Evolutionary conservation across 2,888 invertebrate genomes (phyloP).

Genomic region (Leucoptera coffeella): DNA sequence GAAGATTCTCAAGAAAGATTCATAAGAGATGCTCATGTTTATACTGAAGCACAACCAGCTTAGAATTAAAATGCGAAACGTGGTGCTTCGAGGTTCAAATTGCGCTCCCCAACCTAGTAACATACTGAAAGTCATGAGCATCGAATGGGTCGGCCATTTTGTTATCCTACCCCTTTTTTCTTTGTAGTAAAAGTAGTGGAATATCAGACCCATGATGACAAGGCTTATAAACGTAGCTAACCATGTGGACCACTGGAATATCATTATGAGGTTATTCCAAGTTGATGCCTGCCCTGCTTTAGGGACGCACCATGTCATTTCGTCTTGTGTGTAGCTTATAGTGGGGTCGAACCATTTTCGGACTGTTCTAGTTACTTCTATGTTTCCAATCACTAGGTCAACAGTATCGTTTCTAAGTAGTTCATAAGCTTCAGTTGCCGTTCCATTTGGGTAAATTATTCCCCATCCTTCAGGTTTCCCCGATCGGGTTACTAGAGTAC

Average conservation of each 20-base stretch:
- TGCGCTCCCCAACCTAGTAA: constrained; percentile 35
- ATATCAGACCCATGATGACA: constrained; percentile 24
- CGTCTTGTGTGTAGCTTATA: constrained; percentile 40
- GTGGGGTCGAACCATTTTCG: constrained; percentile 41
- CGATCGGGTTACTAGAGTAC: constrained; percentile 29
- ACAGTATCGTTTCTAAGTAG: constrained; percentile 22
- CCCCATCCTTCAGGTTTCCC: constrained; percentile 35
- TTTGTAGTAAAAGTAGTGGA: constrained; percentile 28
- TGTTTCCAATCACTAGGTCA: constrained; percentile 37
- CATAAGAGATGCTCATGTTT: constrained; percentile 44
- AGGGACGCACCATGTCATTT: constrained; percentile 43
- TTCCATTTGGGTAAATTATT: constrained; percentile 20
- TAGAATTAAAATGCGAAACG: constrained; percentile 36
- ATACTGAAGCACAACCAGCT: constrained; percentile 42
- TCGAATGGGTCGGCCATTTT: constrained; percentile 39
- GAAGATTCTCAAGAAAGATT: constrained; percentile 44
- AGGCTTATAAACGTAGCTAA: constrained; percentile 25
- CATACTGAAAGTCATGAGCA: constrained; percentile 41
- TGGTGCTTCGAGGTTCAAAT: constrained; percentile 27
- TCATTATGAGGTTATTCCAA: constrained; percentile 40
- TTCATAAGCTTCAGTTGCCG: constrained; percentile 27
- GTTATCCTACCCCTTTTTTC: constrained; percentile 21
- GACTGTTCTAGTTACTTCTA: constrained; percentile 34
- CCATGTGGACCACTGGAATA: constrained; percentile 45
- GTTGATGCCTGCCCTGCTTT: constrained; percentile 32